Percentiles rank a stretch among this genome's conserved stretches.
Evolutionary conservation across 2,888 invertebrate species (phyloP).

Genomic region (Drosophila putrida): DNA sequence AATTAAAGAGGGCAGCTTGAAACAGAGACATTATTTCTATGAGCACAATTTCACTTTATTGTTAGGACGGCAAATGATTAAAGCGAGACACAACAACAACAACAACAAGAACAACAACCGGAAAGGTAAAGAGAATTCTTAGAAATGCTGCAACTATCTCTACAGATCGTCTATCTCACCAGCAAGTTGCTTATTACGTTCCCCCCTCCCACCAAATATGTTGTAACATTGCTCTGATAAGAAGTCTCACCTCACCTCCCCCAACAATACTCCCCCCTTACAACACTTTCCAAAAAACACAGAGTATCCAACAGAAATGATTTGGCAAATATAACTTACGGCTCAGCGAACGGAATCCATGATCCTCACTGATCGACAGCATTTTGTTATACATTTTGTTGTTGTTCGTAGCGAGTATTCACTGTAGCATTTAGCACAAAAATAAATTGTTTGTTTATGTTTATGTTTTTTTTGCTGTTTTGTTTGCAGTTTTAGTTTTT

Average conservation of each 20-base stretch:
- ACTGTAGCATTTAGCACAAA: constrained; percentile 42
- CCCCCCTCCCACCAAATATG: constrained; percentile 17
- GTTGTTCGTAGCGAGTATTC: constrained; percentile 25
- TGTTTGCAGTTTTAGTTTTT: constrained; percentile 6
- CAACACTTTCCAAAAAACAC: neutral
- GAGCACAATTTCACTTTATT: constrained; percentile 46
- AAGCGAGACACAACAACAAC: constrained; percentile 49
- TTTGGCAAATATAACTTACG: constrained; percentile 81
- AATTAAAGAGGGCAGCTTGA: constrained; percentile 51
- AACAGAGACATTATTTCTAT: constrained; percentile 13
- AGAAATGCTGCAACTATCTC: constrained; percentile 56
- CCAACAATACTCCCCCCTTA: neutral
- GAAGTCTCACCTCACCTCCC: neutral
- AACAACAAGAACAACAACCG: constrained; percentile 33
- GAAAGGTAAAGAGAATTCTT: constrained; percentile 57
- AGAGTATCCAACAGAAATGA: neutral
- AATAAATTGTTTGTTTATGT: constrained; percentile 28
- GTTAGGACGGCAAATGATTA: constrained; percentile 68
- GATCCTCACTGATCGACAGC: constrained; percentile 86
- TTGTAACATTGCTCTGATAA: constrained; percentile 30
- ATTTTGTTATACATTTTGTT: constrained; percentile 81
- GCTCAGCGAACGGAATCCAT: constrained; percentile 86
- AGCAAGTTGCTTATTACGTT: constrained; percentile 25
- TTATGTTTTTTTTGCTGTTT: constrained; percentile 10
- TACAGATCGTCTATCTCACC: constrained; percentile 47